Evolutionary conservation across 2,888 invertebrate genomes (phyloP).

Genomic region (Folsomia candida): DNA sequence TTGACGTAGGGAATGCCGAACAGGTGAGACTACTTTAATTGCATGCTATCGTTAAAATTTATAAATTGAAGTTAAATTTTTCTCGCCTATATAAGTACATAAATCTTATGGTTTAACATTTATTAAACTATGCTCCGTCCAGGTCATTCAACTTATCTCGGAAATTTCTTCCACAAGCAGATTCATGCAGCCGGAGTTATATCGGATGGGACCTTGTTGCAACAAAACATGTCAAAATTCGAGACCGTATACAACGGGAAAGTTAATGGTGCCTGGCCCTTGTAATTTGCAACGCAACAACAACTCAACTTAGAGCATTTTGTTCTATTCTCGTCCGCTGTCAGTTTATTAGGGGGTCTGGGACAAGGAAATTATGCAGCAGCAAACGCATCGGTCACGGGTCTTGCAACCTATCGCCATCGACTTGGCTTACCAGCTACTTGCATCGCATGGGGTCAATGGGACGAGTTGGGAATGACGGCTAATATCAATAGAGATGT

Average conservation of each 20-base stretch:
- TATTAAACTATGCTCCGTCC: no score
- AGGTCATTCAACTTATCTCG: no score
- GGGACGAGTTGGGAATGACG: constrained; percentile 29
- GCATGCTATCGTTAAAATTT: no score
- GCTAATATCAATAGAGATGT: neutral
- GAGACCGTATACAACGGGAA: constrained; percentile 12
- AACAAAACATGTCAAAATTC: constrained; percentile 18
- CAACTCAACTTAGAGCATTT: neutral
- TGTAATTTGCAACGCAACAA: neutral
- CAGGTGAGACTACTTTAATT: neutral
- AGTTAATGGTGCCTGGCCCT: constrained; percentile 18
- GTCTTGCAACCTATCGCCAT: constrained; percentile 12
- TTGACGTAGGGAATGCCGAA: neutral
- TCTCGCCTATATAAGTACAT: no score
- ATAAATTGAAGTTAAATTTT: no score
- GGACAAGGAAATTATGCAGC: constrained; percentile 20
- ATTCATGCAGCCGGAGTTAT: constrained; percentile 29
- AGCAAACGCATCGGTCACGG: constrained; percentile 16
- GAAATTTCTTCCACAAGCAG: neutral
- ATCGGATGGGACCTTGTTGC: constrained; percentile 7
- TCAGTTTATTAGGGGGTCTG: constrained; percentile 1
- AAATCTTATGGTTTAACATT: no score
- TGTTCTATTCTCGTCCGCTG: neutral
- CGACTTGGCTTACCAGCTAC: constrained; percentile 18
- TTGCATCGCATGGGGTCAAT: constrained; percentile 26